Evolutionary conservation across 2,888 invertebrate genomes (phyloP), one percentile per base, ranked within the genome.

Genomic region (Yponomeuta malinellus): DNA sequence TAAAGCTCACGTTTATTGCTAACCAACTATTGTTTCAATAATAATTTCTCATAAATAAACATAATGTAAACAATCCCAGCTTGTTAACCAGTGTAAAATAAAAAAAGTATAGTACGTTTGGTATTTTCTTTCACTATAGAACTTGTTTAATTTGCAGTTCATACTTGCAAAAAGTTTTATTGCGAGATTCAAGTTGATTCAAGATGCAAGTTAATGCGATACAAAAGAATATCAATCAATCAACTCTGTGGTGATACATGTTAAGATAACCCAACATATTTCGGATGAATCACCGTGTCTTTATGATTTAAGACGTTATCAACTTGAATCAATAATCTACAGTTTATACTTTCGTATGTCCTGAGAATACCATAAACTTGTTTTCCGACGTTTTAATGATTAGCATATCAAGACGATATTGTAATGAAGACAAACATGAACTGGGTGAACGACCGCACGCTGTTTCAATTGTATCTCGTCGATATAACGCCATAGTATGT

Each of bases 41-140:
- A 52, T 65, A 52, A 48, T 68, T 59, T 59, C 10, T 67, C 48
- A 67, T 70, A 66, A 48, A 37, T 74, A 74, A 74, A 74, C 74
- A 73, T 72, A 72, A 73, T 75, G 77, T 75, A 74, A 75, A 76
- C 75, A 76, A 75, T 73, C 69, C 71, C 71, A 73, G 59, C 69
- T 74, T 71, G 74, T 74, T 76, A 73, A 73, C 73, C 73, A 72
- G 71, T 73, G 72, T 72, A 73, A 72, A 74, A 73, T 75, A 33
- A 75, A 74, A 59, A 76, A 75, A 73, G 72, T 37, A 43, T 70
- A n/a, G 63, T 37, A 31, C 63, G 48, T 67, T 33, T 67, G 10
- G 15, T 12, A 59, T 12, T 15, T 59, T 59, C 52, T 52, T 52
- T 15, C 15, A 59, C 52, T 59, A 15, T 3, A 12, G 15, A 52